These are phyloP conservation scores for Agrochola lota DNA, from an alignment of 2,888 invertebrate genomes.

Conservation along the genomic window DNA sequence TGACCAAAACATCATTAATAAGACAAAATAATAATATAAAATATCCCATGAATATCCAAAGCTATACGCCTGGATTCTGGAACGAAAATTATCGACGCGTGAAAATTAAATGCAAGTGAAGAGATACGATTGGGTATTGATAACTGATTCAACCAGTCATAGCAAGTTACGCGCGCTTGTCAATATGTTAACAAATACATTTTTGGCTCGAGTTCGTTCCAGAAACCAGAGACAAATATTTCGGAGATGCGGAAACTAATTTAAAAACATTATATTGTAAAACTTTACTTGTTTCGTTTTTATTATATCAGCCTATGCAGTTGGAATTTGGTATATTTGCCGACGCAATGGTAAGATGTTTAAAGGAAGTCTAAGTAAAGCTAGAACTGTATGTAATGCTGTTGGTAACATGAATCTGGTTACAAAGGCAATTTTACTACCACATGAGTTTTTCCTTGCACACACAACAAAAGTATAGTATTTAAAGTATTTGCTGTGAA, in stretches of 20 bases:
- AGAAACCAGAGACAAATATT: neutral
- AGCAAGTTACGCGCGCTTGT: neutral
- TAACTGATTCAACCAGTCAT: neutral
- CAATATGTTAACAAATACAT: neutral
- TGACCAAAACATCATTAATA: neutral
- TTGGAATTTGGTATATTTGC: slow-evolving; percentile 83
- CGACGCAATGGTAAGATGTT: slow-evolving; percentile 85
- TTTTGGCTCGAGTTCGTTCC: neutral
- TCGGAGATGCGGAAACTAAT: neutral
- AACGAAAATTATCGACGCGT: neutral
- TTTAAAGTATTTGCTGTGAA: neutral
- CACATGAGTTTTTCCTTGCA: neutral
- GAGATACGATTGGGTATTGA: neutral
- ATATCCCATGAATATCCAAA: neutral
- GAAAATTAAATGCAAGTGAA: neutral
- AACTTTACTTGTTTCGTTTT: slow-evolving; percentile 15
- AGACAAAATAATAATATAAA: neutral
- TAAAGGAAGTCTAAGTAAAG: slow-evolving; percentile 25
- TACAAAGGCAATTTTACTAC: neutral
- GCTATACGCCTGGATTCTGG: neutral
- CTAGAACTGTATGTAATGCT: slow-evolving; percentile 7
- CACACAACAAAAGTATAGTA: neutral
- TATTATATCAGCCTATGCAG: slow-evolving; percentile 72
- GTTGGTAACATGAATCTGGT: neutral
- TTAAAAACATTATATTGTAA: neutral